Evolutionary conservation across 2,113 vertebrate species (phyloP).

Genomic region (Thryonomys swinderianus): DNA sequence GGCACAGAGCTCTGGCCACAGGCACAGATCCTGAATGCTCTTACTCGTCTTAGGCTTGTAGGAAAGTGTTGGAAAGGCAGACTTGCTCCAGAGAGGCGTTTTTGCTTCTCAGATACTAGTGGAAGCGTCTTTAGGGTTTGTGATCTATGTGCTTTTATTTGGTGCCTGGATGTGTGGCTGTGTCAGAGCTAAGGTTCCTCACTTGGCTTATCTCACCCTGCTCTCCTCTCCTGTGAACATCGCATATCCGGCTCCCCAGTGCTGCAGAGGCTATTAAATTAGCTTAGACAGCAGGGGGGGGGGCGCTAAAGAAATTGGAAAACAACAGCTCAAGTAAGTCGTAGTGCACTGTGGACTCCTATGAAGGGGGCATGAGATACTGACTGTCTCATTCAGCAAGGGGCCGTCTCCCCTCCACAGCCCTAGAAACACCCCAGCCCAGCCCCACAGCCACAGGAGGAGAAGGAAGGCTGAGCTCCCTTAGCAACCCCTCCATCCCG

Average conservation of each 20-base stretch:
- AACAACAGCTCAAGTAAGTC: slow-evolving; percentile 83
- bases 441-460: neutral
- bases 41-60: slow-evolving; percentile 46
- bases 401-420: neutral
- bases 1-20: neutral
- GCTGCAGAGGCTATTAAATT: slow-evolving; percentile 81
- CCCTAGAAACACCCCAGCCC: slow-evolving; percentile 41
- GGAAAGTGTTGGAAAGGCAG: neutral
- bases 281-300: slow-evolving; percentile 85
- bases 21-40: neutral
- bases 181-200: slow-evolving; percentile 60
- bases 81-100: slow-evolving; percentile 55
- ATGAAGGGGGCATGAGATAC: slow-evolving; percentile 69
- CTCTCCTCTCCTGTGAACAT: slow-evolving; percentile 50
- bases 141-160: slow-evolving; percentile 74
- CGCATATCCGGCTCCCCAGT: slow-evolving; percentile 72
- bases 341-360: slow-evolving; percentile 75
- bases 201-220: slow-evolving; percentile 66
- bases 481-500: neutral
- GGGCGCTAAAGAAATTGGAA: slow-evolving; percentile 83
- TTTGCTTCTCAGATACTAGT: slow-evolving; percentile 70
- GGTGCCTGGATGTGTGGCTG: slow-evolving; percentile 59
- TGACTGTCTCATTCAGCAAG: slow-evolving; percentile 68
- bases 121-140: slow-evolving; percentile 70
- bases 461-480: neutral